Conservation (phyloP, 1,140 invertebrate genomes). For the Chironomus tepperi region DNA sequence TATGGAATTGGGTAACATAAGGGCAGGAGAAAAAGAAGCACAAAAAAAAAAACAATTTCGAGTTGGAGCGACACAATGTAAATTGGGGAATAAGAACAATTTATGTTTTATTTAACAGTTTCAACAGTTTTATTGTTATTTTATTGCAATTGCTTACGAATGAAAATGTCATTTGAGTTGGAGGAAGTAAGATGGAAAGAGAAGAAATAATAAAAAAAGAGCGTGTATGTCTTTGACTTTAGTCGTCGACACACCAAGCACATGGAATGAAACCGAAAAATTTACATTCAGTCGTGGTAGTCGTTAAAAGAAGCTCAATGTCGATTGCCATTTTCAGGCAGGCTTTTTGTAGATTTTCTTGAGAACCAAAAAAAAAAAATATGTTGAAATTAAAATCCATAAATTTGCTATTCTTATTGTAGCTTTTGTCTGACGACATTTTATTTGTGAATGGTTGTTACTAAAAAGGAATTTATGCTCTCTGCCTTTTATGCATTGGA, state of each 20-base stretch:
- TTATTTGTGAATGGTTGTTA: not conserved
- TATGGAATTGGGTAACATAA: too few relatives aligned
- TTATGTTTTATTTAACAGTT: conserved; percentile 24
- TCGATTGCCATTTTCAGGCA: too few relatives aligned
- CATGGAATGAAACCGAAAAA: not conserved
- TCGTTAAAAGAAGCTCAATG: not conserved
- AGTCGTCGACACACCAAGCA: too few relatives aligned
- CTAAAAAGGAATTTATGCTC: too few relatives aligned
- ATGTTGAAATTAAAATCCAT: not conserved
- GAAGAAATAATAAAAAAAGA: too few relatives aligned
- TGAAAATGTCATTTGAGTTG: not conserved
- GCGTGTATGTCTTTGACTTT: too few relatives aligned
- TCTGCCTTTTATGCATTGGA: too few relatives aligned
- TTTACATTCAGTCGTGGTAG: not conserved
- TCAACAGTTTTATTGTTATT: conserved; percentile 22
- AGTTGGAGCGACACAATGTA: not conserved
- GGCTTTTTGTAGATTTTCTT: not conserved
- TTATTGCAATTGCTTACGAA: conserved; percentile 21
- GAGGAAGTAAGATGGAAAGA: too few relatives aligned
- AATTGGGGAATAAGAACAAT: conserved; percentile 19
- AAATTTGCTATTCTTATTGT: not conserved
- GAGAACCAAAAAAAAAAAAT: not conserved
- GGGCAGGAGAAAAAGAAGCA: not conserved
- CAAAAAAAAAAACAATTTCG: conserved; percentile 6
- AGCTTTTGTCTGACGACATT: not conserved